Conservation (phyloP, 2,113 vertebrate species). For the Pterophyllum scalare region DNA sequence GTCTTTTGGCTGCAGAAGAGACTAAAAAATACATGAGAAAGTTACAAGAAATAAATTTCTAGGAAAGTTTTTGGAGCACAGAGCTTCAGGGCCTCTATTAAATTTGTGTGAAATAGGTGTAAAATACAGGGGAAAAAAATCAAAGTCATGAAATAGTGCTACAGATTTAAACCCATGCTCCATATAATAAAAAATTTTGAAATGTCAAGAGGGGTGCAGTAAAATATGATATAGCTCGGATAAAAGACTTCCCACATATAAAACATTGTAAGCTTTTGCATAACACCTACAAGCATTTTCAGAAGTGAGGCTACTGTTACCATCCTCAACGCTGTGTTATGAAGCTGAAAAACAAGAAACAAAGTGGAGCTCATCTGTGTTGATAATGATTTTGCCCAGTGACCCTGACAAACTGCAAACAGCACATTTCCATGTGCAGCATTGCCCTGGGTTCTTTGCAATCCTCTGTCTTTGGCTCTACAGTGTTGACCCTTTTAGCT, state of each 20-base stretch:
- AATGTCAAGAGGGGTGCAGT: slow-evolving; percentile 17
- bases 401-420: slow-evolving; percentile 44
- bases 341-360: slow-evolving; percentile 21
- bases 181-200: slow-evolving; percentile 5
- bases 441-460: slow-evolving; percentile 28
- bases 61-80: not conserved
- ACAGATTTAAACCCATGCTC: not conserved
- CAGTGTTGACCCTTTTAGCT: slow-evolving; percentile 56
- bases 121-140: not conserved
- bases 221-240: slow-evolving; percentile 33
- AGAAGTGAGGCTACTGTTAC: slow-evolving; percentile 35
- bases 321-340: slow-evolving; percentile 32
- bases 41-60: not conserved
- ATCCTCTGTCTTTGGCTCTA: slow-evolving; percentile 35
- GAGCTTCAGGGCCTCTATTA: not conserved
- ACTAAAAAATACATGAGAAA: not conserved
- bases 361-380: slow-evolving; percentile 41
- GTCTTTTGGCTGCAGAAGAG: not conserved
- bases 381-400: slow-evolving; percentile 40
- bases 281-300: slow-evolving; percentile 47
- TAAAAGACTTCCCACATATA: slow-evolving; percentile 50
- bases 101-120: not conserved
- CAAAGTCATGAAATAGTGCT: not conserved
- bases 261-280: slow-evolving; percentile 31
- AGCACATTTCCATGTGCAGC: slow-evolving; percentile 38